A percentile compares a stretch with the other conserved stretches of the same genome.
Evolutionary conservation across 1,140 invertebrate species (phyloP).

Genomic region (Zaprionus gabonicus): DNA sequence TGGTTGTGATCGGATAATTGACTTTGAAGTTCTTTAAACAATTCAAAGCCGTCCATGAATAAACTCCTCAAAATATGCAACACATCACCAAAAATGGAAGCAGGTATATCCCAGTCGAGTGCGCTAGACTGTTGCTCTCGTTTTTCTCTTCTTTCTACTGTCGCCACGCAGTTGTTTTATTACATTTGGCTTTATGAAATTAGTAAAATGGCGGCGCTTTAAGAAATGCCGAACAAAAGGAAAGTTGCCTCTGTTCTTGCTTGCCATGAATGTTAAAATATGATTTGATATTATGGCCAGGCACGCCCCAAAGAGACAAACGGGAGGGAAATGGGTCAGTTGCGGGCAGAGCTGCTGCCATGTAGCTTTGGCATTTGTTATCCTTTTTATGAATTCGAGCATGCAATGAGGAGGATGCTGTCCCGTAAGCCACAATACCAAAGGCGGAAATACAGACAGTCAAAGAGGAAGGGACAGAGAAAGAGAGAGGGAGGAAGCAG

Average conservation of each 20-base stretch:
- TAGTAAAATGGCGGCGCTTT: slow-evolving; percentile 62
- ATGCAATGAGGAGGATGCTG: slow-evolving; percentile 49
- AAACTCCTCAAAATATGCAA: too few relatives aligned
- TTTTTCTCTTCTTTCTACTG: slow-evolving; percentile 12
- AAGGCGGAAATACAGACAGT: slow-evolving; percentile 20
- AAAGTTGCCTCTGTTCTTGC: slow-evolving; percentile 7
- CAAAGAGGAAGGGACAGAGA: neutral
- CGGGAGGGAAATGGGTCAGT: slow-evolving; percentile 47
- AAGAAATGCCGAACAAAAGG: slow-evolving; percentile 45
- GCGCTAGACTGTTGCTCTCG: too few relatives aligned
- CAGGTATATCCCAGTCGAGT: too few relatives aligned
- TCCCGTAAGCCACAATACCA: slow-evolving; percentile 36
- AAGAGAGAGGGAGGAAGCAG: neutral
- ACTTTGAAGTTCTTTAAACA: too few relatives aligned
- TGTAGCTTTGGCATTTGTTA: slow-evolving; percentile 75
- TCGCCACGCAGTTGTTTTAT: slow-evolving; percentile 49
- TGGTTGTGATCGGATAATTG: too few relatives aligned
- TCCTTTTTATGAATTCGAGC: slow-evolving; percentile 70
- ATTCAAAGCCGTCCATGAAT: too few relatives aligned
- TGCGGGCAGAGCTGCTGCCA: slow-evolving; percentile 46
- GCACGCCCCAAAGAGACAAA: slow-evolving; percentile 52
- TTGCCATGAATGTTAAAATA: slow-evolving; percentile 67
- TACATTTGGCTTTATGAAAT: slow-evolving; percentile 77
- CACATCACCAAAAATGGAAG: too few relatives aligned
- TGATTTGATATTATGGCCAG: slow-evolving; percentile 75